phyloP scores from a whole-genome alignment of 2,888 invertebrate species.

The Rosalia funebris region DNA sequence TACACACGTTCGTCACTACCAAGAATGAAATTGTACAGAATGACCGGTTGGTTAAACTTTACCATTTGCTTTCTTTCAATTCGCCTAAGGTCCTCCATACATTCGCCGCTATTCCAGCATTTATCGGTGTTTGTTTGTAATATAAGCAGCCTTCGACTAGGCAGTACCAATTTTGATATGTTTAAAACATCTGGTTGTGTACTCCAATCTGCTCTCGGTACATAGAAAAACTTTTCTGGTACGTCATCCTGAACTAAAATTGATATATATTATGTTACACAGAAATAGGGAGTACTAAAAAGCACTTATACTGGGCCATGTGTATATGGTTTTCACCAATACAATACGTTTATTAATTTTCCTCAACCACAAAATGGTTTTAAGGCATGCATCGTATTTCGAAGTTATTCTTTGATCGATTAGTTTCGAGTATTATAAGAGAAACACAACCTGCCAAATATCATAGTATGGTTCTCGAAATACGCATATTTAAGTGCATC shows the following conservation, averaged over 20 bases:
- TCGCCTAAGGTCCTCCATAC: slow-evolving; percentile 4
- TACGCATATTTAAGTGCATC: no score
- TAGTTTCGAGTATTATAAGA: no score
- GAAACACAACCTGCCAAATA: no score
- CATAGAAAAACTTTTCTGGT: background rate
- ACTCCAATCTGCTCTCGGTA: slow-evolving; percentile 22
- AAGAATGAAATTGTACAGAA: slow-evolving; percentile 51
- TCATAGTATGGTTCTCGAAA: no score
- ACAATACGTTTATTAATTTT: no score
- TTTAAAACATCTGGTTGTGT: background rate
- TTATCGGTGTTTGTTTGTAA: slow-evolving; percentile 13
- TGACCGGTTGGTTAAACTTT: slow-evolving; percentile 38
- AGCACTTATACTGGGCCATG: no score
- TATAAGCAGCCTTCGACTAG: slow-evolving; percentile 13
- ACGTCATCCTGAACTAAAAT: background rate
- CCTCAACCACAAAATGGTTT: no score
- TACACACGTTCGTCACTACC: slow-evolving; percentile 48
- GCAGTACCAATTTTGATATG: slow-evolving; percentile 4
- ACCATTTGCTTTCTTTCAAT: slow-evolving; percentile 20
- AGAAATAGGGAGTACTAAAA: no score
- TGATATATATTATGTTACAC: no score
- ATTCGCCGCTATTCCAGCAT: slow-evolving; percentile 12
- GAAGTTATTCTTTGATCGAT: no score
- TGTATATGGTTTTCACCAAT: no score
- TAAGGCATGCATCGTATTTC: no score